Evolutionary conservation across 1,140 invertebrate species (phyloP), one percentile per base, ranked within the genome.

Genomic region (Diorhabda carinulata): DNA sequence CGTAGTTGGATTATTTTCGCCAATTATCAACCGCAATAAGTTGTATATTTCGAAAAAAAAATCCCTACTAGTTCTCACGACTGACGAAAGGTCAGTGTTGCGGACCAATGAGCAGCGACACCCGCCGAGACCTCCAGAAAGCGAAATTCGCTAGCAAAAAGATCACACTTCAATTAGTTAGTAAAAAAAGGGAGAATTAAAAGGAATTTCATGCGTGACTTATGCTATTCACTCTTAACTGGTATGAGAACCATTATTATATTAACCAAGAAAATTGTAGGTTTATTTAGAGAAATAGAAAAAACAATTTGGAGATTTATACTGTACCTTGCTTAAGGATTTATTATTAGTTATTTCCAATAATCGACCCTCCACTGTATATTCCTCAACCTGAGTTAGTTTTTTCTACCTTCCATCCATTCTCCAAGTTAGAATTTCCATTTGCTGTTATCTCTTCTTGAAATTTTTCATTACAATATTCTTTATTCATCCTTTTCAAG

Each of bases 81-180:
- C 3, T 5, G 25, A 3, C 58, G 10, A 9, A 60, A 6, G 58
- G 2, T 10, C 41, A 42, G 41, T 60, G 58, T 60, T 60, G n/a
- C 58, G 58, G 58, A 60, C n/a, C 10, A 60, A 60, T 42, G 58
- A 10, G 41, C 58, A 60, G n/a, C 58, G 41, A n/a, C 58, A 60
- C 58, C 58, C 58, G 58, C 6, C n/a, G 58, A 60, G 58, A 60
- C n/a, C 58, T 60, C 41, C 10, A 42, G 41, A 60, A 60, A 10
- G 7, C 41, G 6, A 42, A 60, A 60, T 60, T 60, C 58, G 41
- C 58, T 42, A 60, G n/a, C 41, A 60, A 60, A 60, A 60, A 60
- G 58, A 60, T 60, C 58, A 60, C 58, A 60, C 58, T 60, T 60
- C 58, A 60, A 60, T 60, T 60, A 60, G 58, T 60, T 42, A 25